Base-by-base conservation (phyloP, 1,140 invertebrate species). In the silkworm (Bombyx mori) region DNA sequence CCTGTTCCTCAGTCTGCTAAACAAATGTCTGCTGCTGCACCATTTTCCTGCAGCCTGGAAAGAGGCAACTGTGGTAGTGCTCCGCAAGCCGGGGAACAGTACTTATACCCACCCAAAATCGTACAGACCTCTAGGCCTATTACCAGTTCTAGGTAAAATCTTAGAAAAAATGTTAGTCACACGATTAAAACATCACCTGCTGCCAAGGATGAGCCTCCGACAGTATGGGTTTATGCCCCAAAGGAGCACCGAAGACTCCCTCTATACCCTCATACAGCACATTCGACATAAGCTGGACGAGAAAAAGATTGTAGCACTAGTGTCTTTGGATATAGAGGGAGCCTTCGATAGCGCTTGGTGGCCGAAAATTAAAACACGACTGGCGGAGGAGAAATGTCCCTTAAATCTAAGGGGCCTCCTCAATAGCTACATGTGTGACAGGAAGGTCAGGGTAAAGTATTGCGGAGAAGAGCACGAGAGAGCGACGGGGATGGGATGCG, bases 221-320 rank as follows among this genome's bases (percentile, higher is more conserved):
- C 58, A 60, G 42, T 60, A 51, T 26, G 58, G 53, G 7, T 60
- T 56, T 35, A 49, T 56, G 55, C 46, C 55, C 10, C 55, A 56
- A 49, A 35, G 47, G 35, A 12, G 55, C 42, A 18, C 12, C 12
- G 12, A 18, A 18, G 12, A 18, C 12, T 18, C 12, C 12, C 12
- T 18, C 12, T 18, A 55, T 47, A 1, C 48, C 7, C 44, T 46
- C 7, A 46, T 10, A 46, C 44, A 60, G 48, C 53, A 57, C 42
- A 7, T 44, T 3, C 44, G 43, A 44, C 12, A 43, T 12, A 12
- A 10, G 6, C 52, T 54, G n/a, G 9, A 22, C 5, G 35, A 52
- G 8, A 26, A 52, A 7, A 8, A 42, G 8, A 6, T 52, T n/a
- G 51, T 52, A 26, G 35, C 7, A 9, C 35, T 35, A 7, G 12